Base-by-base conservation (phyloP, 2,113 vertebrate species). In the Rhinopomastus cyanomelas region DNA sequence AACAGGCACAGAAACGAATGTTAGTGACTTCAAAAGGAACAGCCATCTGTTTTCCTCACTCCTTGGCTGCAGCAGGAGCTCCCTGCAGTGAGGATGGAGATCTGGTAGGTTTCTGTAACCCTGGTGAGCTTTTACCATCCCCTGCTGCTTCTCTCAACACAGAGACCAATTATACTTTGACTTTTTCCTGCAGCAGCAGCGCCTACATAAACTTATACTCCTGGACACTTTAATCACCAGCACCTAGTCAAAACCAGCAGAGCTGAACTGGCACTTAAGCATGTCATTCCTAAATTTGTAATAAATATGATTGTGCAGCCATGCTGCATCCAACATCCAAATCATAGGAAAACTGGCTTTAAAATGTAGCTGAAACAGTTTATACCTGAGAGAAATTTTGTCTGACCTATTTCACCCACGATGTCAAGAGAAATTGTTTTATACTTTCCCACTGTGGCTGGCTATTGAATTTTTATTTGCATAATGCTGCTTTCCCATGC, bases 11-110 rank as follows among this genome's bases (percentile, higher is more conserved):
- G 74, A 94, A 88, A 84, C 81, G 2, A 84, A 56, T 76, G 46
- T 81, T 75, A 90, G 62, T 75, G 62, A 55, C 80, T 93, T 93
- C 87, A 94, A 86, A 94, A 87, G 90, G 83, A 88, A 52, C 62
- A 69, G 81, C 92, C 94, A 95, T 95, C 94, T 95, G 95, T 90
- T 95, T 95, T 90, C 51, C 85, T 78, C 68, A 76, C 62, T 88
- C 69, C 83, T 74, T 95, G 90, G 86, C 90, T 93, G 83, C 46
- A 55, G 59, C 69, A 81, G 90, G 74, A 87, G 86, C 42, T 88
- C 83, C 83, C 80, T 91, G 74, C 36, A 53, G 82, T 19, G 73
- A 85, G 83, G 73, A 94, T 81, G 80, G 55, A 88, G 93, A 84
- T 91, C 87, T 95, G 86, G 90, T 90, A 91, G 46, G 59, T 62